phyloP scores from a whole-genome alignment of 2,888 invertebrate species.

The Dynastes maya region DNA sequence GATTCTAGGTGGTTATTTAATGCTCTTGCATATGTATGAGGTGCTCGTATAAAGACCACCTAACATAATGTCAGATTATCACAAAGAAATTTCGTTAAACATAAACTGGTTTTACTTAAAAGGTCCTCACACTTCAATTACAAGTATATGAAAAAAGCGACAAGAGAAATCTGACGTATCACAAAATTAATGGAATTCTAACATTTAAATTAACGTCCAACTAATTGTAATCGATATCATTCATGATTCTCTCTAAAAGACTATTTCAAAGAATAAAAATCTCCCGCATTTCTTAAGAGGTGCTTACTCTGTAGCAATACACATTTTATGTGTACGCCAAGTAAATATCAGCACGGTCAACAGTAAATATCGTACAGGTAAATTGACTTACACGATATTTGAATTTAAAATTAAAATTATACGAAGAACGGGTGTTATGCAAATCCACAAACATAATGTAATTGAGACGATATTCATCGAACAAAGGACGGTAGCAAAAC shows the following conservation, averaged over 20 bases:
- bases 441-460: conserved; percentile 9
- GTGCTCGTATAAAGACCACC: no score
- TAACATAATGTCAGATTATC: no score
- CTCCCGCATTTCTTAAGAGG: no score
- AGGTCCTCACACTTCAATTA: no score
- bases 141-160: no score
- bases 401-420: conserved; percentile 25
- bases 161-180: no score
- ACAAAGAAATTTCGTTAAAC: no score
- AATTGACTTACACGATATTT: conserved; percentile 12
- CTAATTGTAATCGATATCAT: conserved; percentile 18
- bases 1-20: background rate
- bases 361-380: conserved; percentile 21
- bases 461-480: background rate
- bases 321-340: no score
- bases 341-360: background rate
- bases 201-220: background rate
- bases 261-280: background rate
- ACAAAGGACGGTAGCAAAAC: conserved; percentile 17
- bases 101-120: no score
- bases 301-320: no score
- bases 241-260: background rate
- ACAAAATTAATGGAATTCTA: background rate
- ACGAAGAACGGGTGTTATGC: background rate
- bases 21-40: no score